A percentile compares a stretch with the other conserved stretches of the same genome.
These are phyloP conservation scores for Didymodactylos carnosus DNA, from an alignment of 2,888 invertebrate species.

Conservation along the genomic window DNA sequence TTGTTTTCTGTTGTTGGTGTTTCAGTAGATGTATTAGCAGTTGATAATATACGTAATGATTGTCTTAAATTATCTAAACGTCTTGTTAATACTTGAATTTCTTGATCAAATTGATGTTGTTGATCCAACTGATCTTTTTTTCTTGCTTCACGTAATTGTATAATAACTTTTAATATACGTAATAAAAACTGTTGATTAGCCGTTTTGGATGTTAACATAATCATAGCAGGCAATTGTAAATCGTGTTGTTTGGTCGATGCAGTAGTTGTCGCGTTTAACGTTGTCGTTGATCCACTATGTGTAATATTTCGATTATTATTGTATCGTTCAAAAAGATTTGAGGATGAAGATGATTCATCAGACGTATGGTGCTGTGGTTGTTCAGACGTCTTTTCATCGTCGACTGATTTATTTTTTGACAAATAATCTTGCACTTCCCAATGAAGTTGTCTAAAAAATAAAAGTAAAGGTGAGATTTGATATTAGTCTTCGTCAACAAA, in stretches of 20 bases:
- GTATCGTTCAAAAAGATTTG: not conserved
- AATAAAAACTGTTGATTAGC: constrained; percentile 67
- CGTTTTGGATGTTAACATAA: constrained; percentile 55
- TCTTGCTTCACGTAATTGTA: constrained; percentile 50
- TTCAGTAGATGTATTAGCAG: no score
- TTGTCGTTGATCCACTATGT: not conserved
- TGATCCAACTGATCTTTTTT: constrained; percentile 16
- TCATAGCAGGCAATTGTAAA: constrained; percentile 61
- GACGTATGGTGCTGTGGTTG: no score
- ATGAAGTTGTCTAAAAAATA: not conserved
- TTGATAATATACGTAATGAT: not conserved
- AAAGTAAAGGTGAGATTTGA: not conserved
- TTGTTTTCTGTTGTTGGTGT: not conserved
- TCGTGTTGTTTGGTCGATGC: constrained; percentile 42
- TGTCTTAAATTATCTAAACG: not conserved
- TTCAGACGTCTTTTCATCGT: not conserved
- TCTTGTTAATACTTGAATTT: not conserved
- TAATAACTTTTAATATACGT: constrained; percentile 59
- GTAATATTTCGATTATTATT: not conserved
- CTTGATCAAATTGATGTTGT: not conserved
- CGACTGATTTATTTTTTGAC: not conserved
- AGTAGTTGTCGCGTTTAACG: not conserved
- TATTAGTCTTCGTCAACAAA: not conserved
- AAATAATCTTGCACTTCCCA: not conserved
- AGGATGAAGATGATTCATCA: no score